These are phyloP conservation scores for Gobionotothen gibberifrons DNA, from an alignment of 2,797 vertebrate genomes.

Conservation along the genomic window DNA sequence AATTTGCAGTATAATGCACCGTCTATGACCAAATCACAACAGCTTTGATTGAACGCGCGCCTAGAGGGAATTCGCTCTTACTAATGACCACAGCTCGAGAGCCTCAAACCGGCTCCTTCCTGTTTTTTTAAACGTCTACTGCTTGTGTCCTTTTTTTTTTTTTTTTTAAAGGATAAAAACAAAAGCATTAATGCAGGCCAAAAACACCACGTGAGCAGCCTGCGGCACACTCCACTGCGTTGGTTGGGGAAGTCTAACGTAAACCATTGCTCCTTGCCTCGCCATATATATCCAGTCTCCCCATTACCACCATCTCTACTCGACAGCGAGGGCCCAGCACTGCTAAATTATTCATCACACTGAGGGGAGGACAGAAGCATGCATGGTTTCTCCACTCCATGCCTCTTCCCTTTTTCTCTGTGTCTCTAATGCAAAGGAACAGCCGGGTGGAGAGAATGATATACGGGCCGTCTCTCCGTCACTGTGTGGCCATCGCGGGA, in stretches of 20 bases:
- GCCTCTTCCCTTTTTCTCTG: constrained; percentile 59
- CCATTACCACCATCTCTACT: constrained; percentile 78
- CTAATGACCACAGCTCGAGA: constrained; percentile 57
- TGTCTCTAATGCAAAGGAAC: constrained; percentile 75
- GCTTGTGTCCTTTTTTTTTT: constrained; percentile 4
- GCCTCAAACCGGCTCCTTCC: constrained; percentile 32
- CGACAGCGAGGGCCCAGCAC: constrained; percentile 77
- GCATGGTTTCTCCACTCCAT: constrained; percentile 69
- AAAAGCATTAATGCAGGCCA: constrained; percentile 63
- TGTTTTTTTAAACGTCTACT: constrained; percentile 4
- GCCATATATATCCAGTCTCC: constrained; percentile 74
- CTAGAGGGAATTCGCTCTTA: constrained; percentile 45
- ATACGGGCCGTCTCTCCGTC: constrained; percentile 67
- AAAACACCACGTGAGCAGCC: constrained; percentile 54
- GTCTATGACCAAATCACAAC: constrained; percentile 35
- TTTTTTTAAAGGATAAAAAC: constrained; percentile 41
- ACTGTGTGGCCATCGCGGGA: constrained; percentile 54
- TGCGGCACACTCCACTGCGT: constrained; percentile 52
- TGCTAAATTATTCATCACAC: constrained; percentile 83
- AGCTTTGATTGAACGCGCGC: constrained; percentile 47
- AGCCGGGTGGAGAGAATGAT: constrained; percentile 73
- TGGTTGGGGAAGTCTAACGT: constrained; percentile 66
- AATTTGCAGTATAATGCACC: constrained; percentile 35
- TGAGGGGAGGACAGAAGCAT: constrained; percentile 75
- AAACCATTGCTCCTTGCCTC: constrained; percentile 71